A percentile compares a stretch with the other conserved stretches of the same genome.
Evolutionary conservation across 1,140 invertebrate species (phyloP).

Genomic region (Pseudomyrmex dendroicus): DNA sequence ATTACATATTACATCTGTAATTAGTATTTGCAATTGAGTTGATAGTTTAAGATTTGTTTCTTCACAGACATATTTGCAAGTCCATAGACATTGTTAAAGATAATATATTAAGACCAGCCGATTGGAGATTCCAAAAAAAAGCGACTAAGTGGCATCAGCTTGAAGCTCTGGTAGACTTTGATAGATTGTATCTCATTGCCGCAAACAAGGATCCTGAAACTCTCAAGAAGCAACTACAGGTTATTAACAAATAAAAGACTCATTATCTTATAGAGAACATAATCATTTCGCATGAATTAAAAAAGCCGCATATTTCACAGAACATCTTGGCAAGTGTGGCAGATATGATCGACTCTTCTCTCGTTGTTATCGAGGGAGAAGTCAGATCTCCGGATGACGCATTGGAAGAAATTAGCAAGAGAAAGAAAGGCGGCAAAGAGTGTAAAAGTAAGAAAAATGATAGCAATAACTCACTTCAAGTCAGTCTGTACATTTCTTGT

Average conservation of each 20-base stretch:
- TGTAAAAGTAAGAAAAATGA: constrained; percentile 80
- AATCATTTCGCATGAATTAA: constrained; percentile 9
- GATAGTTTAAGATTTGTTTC: constrained; percentile 64
- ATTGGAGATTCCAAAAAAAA: constrained; percentile 88
- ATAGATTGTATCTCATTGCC: constrained; percentile 88
- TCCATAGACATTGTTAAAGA: constrained; percentile 74
- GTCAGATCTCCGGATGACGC: constrained; percentile 85
- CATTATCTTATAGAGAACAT: not conserved
- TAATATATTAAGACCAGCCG: constrained; percentile 85
- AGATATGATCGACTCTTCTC: constrained; percentile 84
- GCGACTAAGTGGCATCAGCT: constrained; percentile 89
- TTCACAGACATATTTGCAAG: constrained; percentile 76
- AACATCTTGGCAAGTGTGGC: constrained; percentile 78
- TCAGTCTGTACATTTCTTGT: constrained; percentile 88
- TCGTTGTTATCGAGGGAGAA: constrained; percentile 88
- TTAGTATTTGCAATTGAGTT: constrained; percentile 72
- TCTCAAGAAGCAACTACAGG: constrained; percentile 89
- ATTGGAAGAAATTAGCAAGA: constrained; percentile 86
- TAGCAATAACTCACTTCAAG: constrained; percentile 81
- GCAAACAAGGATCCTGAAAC: constrained; percentile 86
- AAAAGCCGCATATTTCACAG: constrained; percentile 59
- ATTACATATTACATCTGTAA: not conserved
- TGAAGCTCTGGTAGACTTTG: constrained; percentile 89
- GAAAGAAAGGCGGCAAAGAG: constrained; percentile 85
- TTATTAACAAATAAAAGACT: constrained; percentile 72